A percentile compares a stretch with the other conserved stretches of the same genome.
These are phyloP conservation scores for Corythaeola cristata DNA, from an alignment of 2,113 vertebrate species.

Conservation along the genomic window DNA sequence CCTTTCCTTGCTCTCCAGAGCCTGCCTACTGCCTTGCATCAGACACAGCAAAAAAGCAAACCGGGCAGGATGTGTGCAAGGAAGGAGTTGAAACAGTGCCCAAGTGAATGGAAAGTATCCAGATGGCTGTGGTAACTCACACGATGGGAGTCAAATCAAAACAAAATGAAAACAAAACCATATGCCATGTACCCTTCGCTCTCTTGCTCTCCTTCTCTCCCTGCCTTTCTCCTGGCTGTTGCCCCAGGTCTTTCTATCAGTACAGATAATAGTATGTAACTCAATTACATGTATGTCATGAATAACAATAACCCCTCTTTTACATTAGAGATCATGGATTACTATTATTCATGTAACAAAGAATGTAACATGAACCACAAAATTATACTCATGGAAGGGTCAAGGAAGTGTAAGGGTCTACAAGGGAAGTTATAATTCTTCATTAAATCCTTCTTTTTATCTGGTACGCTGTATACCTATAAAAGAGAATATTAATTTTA, in stretches of 20 bases:
- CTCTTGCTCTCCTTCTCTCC: slow-evolving; percentile 10
- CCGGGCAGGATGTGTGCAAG: neutral
- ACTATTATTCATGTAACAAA: slow-evolving; percentile 47
- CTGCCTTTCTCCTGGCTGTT: slow-evolving; percentile 37
- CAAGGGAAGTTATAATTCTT: slow-evolving; percentile 17
- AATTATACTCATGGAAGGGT: slow-evolving; percentile 48
- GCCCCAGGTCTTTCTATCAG: slow-evolving; percentile 13
- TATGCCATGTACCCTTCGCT: slow-evolving; percentile 33
- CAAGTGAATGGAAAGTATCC: slow-evolving; percentile 49
- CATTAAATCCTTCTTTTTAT: slow-evolving; percentile 59
- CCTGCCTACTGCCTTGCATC: neutral
- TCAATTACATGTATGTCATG: slow-evolving; percentile 23
- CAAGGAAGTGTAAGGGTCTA: slow-evolving; percentile 35
- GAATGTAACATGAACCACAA: slow-evolving; percentile 5
- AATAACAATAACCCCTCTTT: slow-evolving; percentile 58
- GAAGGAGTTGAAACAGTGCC: slow-evolving; percentile 50
- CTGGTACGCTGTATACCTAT: slow-evolving; percentile 43
- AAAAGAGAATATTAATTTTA: slow-evolving; percentile 73
- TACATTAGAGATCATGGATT: slow-evolving; percentile 21
- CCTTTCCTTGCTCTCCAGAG: neutral
- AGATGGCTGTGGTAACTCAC: slow-evolving; percentile 62
- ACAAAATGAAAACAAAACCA: slow-evolving; percentile 68
- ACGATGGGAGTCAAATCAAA: slow-evolving; percentile 57
- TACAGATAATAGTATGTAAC: neutral
- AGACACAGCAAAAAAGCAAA: neutral